phyloP scores from a whole-genome alignment of 2,888 invertebrate species.

The Sinelater perroti region DNA sequence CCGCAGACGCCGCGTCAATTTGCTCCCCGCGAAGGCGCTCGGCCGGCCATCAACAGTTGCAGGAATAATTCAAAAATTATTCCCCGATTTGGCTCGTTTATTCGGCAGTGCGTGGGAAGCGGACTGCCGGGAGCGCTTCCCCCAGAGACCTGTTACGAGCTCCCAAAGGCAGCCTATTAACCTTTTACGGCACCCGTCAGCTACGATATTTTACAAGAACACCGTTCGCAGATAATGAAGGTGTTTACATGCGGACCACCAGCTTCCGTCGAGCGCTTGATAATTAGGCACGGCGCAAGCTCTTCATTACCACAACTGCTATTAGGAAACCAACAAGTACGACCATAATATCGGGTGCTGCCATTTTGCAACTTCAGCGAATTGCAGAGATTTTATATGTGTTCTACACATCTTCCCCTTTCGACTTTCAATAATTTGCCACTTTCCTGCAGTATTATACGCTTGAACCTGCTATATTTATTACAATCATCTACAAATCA shows the following conservation, averaged over 20 bases:
- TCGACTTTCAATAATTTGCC: too few relatives aligned
- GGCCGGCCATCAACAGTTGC: slow-evolving; percentile 37
- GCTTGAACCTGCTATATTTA: too few relatives aligned
- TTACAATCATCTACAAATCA: too few relatives aligned
- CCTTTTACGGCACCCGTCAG: slow-evolving; percentile 52
- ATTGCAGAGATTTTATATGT: too few relatives aligned
- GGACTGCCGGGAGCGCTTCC: slow-evolving; percentile 45
- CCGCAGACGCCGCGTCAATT: slow-evolving; percentile 34
- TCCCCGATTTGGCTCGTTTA: slow-evolving; percentile 45
- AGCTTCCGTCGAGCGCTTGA: slow-evolving; percentile 50
- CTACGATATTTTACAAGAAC: slow-evolving; percentile 53
- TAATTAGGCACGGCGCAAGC: slow-evolving; percentile 51
- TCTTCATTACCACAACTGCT: slow-evolving; percentile 45
- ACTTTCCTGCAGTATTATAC: too few relatives aligned
- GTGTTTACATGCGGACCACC: slow-evolving; percentile 58
- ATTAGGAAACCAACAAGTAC: slow-evolving; percentile 34
- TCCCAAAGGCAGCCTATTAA: slow-evolving; percentile 54
- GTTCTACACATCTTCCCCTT: too few relatives aligned
- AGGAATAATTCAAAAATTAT: slow-evolving; percentile 40
- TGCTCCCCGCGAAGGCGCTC: slow-evolving; percentile 29
- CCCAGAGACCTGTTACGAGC: slow-evolving; percentile 51
- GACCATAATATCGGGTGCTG: slow-evolving; percentile 27
- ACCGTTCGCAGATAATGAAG: slow-evolving; percentile 55
- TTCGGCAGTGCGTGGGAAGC: slow-evolving; percentile 45
- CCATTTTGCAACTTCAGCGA: slow-evolving; percentile 26